A percentile compares a stretch with the other conserved stretches of the same genome.
These are phyloP conservation scores for Ellobium chinense DNA, from an alignment of 2,888 invertebrate genomes.

Conservation along the genomic window DNA sequence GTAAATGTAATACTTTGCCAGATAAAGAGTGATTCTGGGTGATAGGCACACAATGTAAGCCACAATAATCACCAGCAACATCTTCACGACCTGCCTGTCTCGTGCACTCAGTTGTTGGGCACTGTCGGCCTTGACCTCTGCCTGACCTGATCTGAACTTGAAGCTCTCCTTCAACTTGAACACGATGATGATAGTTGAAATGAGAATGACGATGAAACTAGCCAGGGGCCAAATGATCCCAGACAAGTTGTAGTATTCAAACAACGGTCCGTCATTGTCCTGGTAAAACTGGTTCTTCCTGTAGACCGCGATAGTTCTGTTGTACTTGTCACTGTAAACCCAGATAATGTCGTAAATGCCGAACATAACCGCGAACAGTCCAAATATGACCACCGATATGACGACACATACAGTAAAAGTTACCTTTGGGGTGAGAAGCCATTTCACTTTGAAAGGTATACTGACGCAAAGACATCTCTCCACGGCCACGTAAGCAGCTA, in stretches of 20 bases:
- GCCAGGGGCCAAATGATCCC: slow-evolving; percentile 36
- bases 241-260: slow-evolving; percentile 40
- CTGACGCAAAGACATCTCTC: slow-evolving; percentile 43
- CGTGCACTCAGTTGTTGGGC: slow-evolving; percentile 18
- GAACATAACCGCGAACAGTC: slow-evolving; percentile 28
- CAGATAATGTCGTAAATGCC: slow-evolving; percentile 41
- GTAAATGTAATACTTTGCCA: slow-evolving; percentile 31
- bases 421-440: slow-evolving; percentile 35
- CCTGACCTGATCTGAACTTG: slow-evolving; percentile 18
- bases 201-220: slow-evolving; percentile 28
- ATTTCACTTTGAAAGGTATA: slow-evolving; percentile 40
- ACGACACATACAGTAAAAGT: slow-evolving; percentile 14
- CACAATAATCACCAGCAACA: slow-evolving; percentile 37
- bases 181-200: slow-evolving; percentile 26
- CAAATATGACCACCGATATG: slow-evolving; percentile 36
- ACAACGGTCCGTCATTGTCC: slow-evolving; percentile 21
- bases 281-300: slow-evolving; percentile 18
- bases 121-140: not conserved
- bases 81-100: slow-evolving; percentile 40
- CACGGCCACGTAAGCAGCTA: slow-evolving; percentile 43
- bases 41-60: slow-evolving; percentile 30
- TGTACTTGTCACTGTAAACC: slow-evolving; percentile 19
- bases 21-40: slow-evolving; percentile 31
- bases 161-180: slow-evolving; percentile 23
- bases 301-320: slow-evolving; percentile 32